phyloP scores from a whole-genome alignment of 2,888 invertebrate genomes.

The Heteromurus nitidus region DNA sequence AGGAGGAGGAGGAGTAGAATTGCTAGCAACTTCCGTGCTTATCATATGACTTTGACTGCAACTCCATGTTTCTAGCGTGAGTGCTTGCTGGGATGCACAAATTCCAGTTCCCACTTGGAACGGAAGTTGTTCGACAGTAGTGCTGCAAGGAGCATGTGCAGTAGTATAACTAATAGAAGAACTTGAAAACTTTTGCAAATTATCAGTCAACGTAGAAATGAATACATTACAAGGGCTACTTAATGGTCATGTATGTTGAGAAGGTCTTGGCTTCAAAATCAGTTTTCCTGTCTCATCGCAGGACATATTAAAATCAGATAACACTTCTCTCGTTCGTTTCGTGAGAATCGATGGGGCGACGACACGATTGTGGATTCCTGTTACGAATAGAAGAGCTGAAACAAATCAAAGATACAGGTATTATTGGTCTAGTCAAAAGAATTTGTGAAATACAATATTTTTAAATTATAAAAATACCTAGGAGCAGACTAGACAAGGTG shows the following conservation, averaged over 20 bases:
- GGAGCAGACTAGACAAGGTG: slow-evolving; percentile 87
- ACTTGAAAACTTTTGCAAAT: slow-evolving; percentile 8
- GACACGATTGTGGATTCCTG: slow-evolving; percentile 96
- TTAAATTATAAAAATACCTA: slow-evolving; percentile 80
- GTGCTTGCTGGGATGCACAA: background rate
- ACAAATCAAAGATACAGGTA: background rate
- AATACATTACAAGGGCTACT: slow-evolving; percentile 29
- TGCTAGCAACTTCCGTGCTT: background rate
- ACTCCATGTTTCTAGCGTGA: background rate
- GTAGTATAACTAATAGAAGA: background rate
- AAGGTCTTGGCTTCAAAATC: slow-evolving; percentile 92
- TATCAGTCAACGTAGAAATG: slow-evolving; percentile 31
- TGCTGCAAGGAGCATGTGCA: background rate
- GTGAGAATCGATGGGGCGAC: slow-evolving; percentile 98
- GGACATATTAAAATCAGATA: slow-evolving; percentile 98
- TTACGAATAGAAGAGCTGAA: slow-evolving; percentile 87
- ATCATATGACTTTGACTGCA: background rate
- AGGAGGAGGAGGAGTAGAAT: background rate
- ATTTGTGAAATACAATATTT: too few species aligned
- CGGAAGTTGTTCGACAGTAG: too few species aligned
- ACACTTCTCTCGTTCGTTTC: slow-evolving; percentile 89
- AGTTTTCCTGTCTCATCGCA: slow-evolving; percentile 98
- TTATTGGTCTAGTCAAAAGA: too few species aligned
- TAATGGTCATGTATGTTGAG: slow-evolving; percentile 73
- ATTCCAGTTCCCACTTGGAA: background rate